These are phyloP conservation scores for Trichonephila clavipes DNA, from an alignment of 1,140 invertebrate genomes.

Conservation along the genomic window DNA sequence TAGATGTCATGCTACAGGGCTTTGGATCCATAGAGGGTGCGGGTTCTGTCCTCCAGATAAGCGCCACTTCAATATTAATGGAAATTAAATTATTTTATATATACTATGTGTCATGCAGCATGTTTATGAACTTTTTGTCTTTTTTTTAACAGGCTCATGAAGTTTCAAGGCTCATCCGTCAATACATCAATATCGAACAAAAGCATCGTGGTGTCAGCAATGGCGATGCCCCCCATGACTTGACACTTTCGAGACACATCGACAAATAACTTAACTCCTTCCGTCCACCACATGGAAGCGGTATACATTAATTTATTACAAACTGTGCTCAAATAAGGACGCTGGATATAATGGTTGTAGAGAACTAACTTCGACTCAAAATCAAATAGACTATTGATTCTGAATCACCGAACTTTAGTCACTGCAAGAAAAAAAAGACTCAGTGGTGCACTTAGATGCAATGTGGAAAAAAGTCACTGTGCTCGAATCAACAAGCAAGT, in stretches of 20 bases:
- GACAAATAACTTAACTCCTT: conserved; percentile 22
- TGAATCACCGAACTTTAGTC: not conserved
- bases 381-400: not conserved
- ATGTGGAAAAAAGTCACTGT: not conserved
- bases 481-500: not conserved
- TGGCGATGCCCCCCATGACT: conserved; percentile 57
- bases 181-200: conserved; percentile 95
- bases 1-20: too few species aligned
- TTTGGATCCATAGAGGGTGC: too few species aligned
- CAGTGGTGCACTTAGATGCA: not conserved
- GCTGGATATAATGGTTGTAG: not conserved
- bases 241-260: conserved; percentile 72
- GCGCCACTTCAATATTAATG: too few species aligned
- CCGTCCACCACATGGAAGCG: not conserved
- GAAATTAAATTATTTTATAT: too few species aligned
- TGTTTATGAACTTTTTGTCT: not conserved
- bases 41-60: too few species aligned
- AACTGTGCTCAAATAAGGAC: not conserved
- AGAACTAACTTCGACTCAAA: not conserved
- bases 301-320: not conserved
- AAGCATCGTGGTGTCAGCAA: conserved; percentile 73
- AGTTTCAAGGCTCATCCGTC: conserved; percentile 95
- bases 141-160: conserved; percentile 81
- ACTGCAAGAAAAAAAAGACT: not conserved
- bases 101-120: not conserved